Conservation (phyloP, 1,140 invertebrate genomes). For the Lepidurus packardi region DNA sequence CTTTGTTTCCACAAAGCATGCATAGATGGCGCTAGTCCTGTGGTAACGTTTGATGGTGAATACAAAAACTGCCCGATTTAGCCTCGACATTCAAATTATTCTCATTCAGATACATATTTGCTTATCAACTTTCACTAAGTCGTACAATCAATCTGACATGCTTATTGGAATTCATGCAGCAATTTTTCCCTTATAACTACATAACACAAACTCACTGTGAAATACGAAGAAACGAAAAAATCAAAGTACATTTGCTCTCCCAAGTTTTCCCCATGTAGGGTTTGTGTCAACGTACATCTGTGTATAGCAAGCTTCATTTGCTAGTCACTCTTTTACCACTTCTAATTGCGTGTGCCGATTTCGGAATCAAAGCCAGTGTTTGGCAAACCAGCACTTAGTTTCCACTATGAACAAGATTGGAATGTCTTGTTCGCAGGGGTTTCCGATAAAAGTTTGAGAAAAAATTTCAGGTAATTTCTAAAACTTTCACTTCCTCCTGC, state of each 20-base stretch:
- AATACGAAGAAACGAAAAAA: not conserved
- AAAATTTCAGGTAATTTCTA: not conserved
- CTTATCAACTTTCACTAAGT: not conserved
- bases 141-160: not conserved
- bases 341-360: not conserved
- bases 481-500: slow-evolving; percentile 6
- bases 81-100: not conserved
- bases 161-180: slow-evolving; percentile 4
- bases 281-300: slow-evolving; percentile 2
- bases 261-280: not conserved
- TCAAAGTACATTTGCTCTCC: slow-evolving; percentile 5
- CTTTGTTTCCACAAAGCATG: not conserved
- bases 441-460: not conserved
- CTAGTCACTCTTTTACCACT: not conserved
- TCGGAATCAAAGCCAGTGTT: not conserved
- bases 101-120: not conserved
- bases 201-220: not conserved
- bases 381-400: not conserved
- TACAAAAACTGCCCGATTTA: not conserved
- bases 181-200: not conserved
- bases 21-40: not conserved
- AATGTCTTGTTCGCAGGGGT: not conserved
- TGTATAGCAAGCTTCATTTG: not conserved
- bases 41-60: too few relatives aligned
- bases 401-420: not conserved